A percentile compares a stretch with the other conserved stretches of the same genome.
These are phyloP conservation scores for Chamaea fasciata DNA, from an alignment of 2,113 vertebrate species.

Conservation along the genomic window DNA sequence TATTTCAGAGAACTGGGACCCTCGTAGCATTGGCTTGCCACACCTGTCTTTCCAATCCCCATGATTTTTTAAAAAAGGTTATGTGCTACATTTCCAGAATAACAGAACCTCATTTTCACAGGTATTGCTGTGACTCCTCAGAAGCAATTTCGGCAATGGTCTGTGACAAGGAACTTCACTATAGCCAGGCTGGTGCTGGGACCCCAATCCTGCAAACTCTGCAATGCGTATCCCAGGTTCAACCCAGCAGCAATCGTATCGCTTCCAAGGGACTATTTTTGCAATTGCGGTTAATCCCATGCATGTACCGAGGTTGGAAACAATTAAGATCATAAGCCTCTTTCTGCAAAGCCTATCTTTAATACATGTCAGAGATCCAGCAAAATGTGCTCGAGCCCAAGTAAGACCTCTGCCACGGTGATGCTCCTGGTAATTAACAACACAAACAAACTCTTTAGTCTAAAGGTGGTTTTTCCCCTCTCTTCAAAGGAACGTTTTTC, in stretches of 20 bases:
- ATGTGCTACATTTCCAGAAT: background rate
- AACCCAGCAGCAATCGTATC: background rate
- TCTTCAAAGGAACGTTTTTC: background rate
- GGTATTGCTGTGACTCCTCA: background rate
- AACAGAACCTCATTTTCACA: background rate
- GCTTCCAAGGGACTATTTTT: background rate
- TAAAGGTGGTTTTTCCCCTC: background rate
- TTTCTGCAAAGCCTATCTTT: background rate
- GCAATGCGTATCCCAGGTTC: accelerated
- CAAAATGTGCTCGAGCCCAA: background rate
- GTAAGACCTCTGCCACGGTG: background rate
- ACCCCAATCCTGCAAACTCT: background rate
- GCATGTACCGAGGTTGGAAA: background rate
- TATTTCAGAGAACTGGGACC: background rate
- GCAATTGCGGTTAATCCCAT: background rate
- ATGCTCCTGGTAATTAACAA: background rate
- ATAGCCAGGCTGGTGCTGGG: background rate
- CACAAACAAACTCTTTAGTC: background rate
- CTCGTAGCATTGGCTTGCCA: background rate
- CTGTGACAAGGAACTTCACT: background rate
- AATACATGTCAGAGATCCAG: background rate
- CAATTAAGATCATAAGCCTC: conserved; percentile 10
- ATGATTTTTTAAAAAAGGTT: background rate
- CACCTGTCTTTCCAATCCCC: background rate
- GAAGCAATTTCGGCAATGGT: background rate